Evolutionary conservation across 2,797 vertebrate genomes (phyloP), one percentile per base, ranked within the genome.

Genomic region (Chrosomus eos): DNA sequence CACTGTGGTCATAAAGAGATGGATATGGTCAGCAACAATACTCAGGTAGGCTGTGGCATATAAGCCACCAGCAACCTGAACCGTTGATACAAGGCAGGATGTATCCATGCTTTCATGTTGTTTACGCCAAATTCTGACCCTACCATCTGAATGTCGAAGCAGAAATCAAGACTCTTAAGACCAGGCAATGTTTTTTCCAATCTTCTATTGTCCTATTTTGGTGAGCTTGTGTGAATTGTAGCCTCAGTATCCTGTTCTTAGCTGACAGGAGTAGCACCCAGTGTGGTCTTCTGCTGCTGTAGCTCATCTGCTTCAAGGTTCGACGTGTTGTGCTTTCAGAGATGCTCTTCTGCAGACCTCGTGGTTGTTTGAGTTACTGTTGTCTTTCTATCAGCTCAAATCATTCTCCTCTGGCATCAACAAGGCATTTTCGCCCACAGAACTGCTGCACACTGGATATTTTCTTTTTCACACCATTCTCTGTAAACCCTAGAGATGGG

Each of bases 361-460:
- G 2, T 62, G 58, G 13, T 58, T n/a, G 23, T 58, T 64, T 62
- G n/a, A 28, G n/a, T 62, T 28, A 26, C n/a, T 62, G 40, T 40
- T 40, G 40, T 2, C 40, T 40, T 40, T 40, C 8, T 40, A 40
- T 45, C 43, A 45, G 45, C 13, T 45, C 45, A 45, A 45, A 45
- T 45, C 81, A 82, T 84, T 88, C 80, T 86, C 74, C 67, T 86
- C 87, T 86, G 84, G 81, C 70, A 86, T 88, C 70, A 84, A 67
- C 77, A 81, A 83, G 84, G 48, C 68, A 88, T 88, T 86, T 88
- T 38, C 13, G 7, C 72, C 73, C 72, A 79, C 23, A 86, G 18
- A 43, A 82, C 10, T 45, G 8, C 0, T 9, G 23, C 10, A 4
- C 55, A 58, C 8, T n/a, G 55, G 55, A 58, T n/a, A n/a, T 60